A percentile compares a stretch with the other conserved stretches of the same genome.
These are phyloP conservation scores for Athene noctua DNA, from an alignment of 2,113 vertebrate genomes.

Conservation along the genomic window DNA sequence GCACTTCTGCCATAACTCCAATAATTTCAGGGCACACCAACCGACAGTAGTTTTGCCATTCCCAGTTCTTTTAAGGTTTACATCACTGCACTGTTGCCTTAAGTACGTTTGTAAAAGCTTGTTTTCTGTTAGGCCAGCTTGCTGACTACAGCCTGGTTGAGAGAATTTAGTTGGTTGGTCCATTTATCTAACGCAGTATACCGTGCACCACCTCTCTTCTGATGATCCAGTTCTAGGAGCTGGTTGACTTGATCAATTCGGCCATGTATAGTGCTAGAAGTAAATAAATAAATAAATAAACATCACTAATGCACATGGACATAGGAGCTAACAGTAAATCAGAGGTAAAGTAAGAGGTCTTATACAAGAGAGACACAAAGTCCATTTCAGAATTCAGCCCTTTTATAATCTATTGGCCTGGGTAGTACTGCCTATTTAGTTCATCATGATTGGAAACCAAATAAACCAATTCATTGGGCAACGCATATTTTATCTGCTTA, in stretches of 20 bases:
- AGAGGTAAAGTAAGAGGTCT: not conserved
- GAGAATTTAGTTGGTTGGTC: conserved; percentile 99
- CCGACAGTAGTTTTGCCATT: conserved; percentile 84
- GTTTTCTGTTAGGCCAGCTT: conserved; percentile 91
- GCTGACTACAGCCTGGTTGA: conserved; percentile 99
- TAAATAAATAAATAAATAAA: not conserved
- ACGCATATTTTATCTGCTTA: not conserved
- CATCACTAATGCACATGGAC: not conserved
- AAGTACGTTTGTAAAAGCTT: conserved; percentile 72
- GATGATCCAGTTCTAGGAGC: conserved; percentile 97
- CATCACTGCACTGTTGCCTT: conserved; percentile 78
- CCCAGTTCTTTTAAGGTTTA: conserved; percentile 81
- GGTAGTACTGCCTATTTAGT: not conserved
- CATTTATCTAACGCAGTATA: conserved; percentile 99
- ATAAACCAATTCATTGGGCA: not conserved
- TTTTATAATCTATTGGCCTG: not conserved
- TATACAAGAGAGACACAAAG: not conserved
- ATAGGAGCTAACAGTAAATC: not conserved
- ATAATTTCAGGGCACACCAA: conserved; percentile 83
- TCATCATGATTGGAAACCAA: not conserved
- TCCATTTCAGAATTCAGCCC: not conserved
- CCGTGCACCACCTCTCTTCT: conserved; percentile 96
- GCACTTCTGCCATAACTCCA: conserved; percentile 84
- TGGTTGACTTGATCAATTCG: conserved; percentile 96
- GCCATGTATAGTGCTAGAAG: conserved; percentile 93